Evolutionary conservation across 2,113 vertebrate genomes (phyloP), one percentile per base, ranked within the genome.

Genomic region (Turnix velox): DNA sequence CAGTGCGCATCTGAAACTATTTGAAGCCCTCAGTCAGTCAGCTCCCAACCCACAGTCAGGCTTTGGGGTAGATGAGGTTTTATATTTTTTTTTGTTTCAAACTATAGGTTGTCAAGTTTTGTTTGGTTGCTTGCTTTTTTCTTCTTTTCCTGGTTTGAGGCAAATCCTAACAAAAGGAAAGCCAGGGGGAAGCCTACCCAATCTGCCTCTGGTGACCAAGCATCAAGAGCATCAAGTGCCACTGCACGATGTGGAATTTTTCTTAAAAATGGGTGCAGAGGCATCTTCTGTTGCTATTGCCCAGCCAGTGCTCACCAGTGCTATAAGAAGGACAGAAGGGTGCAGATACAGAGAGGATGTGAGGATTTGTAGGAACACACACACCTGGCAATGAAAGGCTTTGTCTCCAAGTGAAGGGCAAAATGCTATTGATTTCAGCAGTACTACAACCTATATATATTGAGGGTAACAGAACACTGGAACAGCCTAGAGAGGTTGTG

Each of bases 101-200:
- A 43, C 12, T 39, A 18, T 42, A 43, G 17, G 10, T 43, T 28
- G 8, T 27, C n/a, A n/a, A 33, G 18, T n/a, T 22, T 69, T 24
- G 39, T 39, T 6, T 33, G 17, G 3, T n/a, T 57, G n/a, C n/a
- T 27, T 62, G 33, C 40, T 37, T 11, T 39, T 24, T 22, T 3
- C 20, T 35, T 59, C 13, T 77, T 86, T 80, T 54, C 20, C 25
- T 80, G 4, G 28, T 68, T 83, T 72, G 42, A 89, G 24, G 62
- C 72, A 75, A 80, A 73, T 62, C 27, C 45, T 62, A 63, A 57
- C 30, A 74, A 88, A 96, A 90, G 20, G 63, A 90, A 96, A 88
- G 25, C 40, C 4, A 4, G 10, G 17, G 22, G 15, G 15, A 82
- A 86, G 35, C 7, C 10, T 45, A 14, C 33, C 33, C 71, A 42